These are phyloP conservation scores for Dicyrtomina minuta DNA, from an alignment of 2,888 invertebrate genomes.

Conservation along the genomic window DNA sequence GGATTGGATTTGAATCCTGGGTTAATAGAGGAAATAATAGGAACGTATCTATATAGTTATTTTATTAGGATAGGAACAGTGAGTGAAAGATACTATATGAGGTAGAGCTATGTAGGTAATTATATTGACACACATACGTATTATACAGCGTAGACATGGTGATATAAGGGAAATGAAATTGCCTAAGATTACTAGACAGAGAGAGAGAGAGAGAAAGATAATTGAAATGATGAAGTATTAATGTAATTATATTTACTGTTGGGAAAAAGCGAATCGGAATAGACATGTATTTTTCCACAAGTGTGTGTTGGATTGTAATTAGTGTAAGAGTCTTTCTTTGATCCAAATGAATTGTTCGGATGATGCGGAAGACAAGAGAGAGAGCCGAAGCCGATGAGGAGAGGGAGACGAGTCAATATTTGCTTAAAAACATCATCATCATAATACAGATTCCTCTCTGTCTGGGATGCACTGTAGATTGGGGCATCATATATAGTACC, in stretches of 20 bases:
- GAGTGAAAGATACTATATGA: no score
- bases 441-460: slow-evolving; percentile 23
- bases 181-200: slow-evolving; percentile 17
- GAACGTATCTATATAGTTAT: no score
- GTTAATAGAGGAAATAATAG: no score
- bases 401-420: slow-evolving; percentile 45
- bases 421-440: slow-evolving; percentile 43
- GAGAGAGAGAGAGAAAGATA: slow-evolving; percentile 21
- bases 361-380: no score
- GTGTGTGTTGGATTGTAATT: slow-evolving; percentile 52
- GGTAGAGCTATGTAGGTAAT: no score
- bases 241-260: slow-evolving; percentile 52
- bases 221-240: slow-evolving; percentile 41
- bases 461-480: no score
- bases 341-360: slow-evolving; percentile 42
- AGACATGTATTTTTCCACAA: slow-evolving; percentile 34
- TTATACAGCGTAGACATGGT: no score
- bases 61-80: no score
- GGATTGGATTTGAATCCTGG: no score
- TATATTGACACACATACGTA: no score
- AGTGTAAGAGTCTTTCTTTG: slow-evolving; percentile 53
- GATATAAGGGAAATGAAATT: slow-evolving; percentile 11
- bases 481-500: no score
- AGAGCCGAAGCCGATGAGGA: slow-evolving; percentile 24
- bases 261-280: slow-evolving; percentile 40